Evolutionary conservation across 2,797 vertebrate species (phyloP).

Genomic region (Carduelis carduelis): DNA sequence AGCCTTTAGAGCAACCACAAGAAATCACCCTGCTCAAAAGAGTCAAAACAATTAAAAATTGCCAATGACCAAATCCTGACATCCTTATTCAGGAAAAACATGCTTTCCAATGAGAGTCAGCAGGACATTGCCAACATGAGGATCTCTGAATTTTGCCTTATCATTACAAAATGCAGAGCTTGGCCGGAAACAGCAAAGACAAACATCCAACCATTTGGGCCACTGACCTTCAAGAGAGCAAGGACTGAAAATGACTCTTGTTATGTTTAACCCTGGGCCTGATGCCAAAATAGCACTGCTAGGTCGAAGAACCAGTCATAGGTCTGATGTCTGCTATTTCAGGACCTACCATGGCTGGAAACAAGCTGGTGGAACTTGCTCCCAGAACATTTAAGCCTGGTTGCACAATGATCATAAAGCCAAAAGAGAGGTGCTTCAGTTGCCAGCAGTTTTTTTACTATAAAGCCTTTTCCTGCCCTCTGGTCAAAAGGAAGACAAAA

Average conservation of each 20-base stretch:
- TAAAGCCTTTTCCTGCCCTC: background rate
- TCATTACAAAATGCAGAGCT: conserved; percentile 55
- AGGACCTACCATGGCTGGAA: conserved; percentile 32
- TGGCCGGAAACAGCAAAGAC: conserved; percentile 38
- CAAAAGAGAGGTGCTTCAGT: background rate
- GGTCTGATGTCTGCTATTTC: conserved; percentile 51
- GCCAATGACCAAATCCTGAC: background rate
- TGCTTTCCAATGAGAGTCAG: background rate
- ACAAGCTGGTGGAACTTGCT: conserved; percentile 28
- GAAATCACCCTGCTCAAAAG: background rate
- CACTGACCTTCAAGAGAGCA: conserved; percentile 56
- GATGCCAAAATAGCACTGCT: conserved; percentile 53
- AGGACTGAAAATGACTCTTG: conserved; percentile 55
- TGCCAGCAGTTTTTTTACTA: background rate
- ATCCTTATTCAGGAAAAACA: background rate
- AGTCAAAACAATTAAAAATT: background rate
- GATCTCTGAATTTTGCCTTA: background rate
- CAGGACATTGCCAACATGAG: background rate
- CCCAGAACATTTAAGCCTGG: conserved; percentile 13
- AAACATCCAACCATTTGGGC: conserved; percentile 61
- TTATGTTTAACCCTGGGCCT: conserved; percentile 65
- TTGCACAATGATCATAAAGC: background rate
- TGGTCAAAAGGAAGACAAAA: background rate
- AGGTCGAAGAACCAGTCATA: conserved; percentile 7
- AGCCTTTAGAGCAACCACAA: background rate